Percentiles rank a stretch among this genome's conserved stretches.
These are phyloP conservation scores for Ophion ventricosus DNA, from an alignment of 2,888 invertebrate species.

Conservation along the genomic window DNA sequence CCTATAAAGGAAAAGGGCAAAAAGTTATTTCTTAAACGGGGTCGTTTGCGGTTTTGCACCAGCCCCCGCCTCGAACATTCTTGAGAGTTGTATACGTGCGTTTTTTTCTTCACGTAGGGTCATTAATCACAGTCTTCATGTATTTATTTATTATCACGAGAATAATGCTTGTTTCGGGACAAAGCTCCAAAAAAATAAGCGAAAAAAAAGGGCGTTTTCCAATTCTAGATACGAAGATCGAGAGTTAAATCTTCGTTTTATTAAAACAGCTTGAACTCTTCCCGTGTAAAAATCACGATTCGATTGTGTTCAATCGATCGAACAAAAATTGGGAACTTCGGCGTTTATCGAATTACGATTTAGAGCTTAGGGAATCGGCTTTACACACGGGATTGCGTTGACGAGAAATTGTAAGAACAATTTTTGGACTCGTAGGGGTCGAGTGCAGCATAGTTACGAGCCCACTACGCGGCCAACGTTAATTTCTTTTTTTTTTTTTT, in stretches of 20 bases:
- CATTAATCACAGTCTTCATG: conserved; percentile 5
- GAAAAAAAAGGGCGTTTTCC: background rate
- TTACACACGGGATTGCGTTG: background rate
- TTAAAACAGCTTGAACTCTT: background rate
- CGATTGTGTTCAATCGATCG: background rate
- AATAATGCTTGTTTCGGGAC: background rate
- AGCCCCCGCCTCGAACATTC: background rate
- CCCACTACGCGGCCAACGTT: conserved; percentile 37
- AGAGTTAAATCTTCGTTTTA: background rate
- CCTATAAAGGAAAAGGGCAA: background rate
- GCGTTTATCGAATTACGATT: background rate
- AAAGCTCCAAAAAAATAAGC: background rate
- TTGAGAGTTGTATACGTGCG: background rate
- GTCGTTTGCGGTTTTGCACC: background rate
- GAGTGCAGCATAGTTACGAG: conserved; percentile 15
- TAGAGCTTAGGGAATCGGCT: conserved; percentile 2
- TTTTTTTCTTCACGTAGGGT: background rate
- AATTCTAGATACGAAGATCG: background rate
- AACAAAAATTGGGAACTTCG: background rate
- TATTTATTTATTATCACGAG: conserved; percentile 9
- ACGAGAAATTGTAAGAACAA: conserved; percentile 20
- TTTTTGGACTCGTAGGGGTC: conserved; percentile 39
- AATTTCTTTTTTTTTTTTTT: conserved; percentile 33
- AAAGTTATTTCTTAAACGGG: background rate
- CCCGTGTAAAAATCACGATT: background rate